Evolutionary conservation across 2,113 vertebrate species (phyloP), one percentile per base, ranked within the genome.

Genomic region (Ornithorhynchus anatinus): DNA sequence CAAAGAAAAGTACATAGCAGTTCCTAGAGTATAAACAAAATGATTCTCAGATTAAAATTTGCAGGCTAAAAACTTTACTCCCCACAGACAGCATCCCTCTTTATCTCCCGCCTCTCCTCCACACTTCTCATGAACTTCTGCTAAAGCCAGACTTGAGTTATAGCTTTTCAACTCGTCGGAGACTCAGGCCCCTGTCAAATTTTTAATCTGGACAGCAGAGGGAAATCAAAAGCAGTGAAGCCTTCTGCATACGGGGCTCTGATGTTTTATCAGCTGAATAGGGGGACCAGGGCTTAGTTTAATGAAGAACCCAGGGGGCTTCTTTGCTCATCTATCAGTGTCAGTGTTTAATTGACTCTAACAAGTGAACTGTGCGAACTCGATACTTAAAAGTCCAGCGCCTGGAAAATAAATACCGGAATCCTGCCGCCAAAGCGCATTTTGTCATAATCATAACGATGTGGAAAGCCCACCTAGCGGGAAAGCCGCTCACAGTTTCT

Each of bases 1-100:
- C 74, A 84, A 44, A 42, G 42, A 70, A 81, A 83, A 85, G 65
- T 71, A 90, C 72, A 79, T 2, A 67, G 27, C 14, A 56, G 80
- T 29, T 64, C 29, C 57, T n/a, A 37, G 10, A 69, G 10, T 47
- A 82, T 79, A 88, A 90, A 88, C 81, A 88, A 77, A 86, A 76
- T 35, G 25, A 71, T 43, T 77, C 60, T 86, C 25, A 33, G 76
- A 50, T 82, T 72, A 67, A 65, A n/a, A 71, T 67, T 68, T 82
- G 70, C 47, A 78, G 48, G 75, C 75, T 51, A 68, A 58, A 77
- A 78, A 45, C 77, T 70, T 69, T 19, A 70, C 51, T 15, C 62
- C 67, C 77, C 73, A 69, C 47, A 44, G 70, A 87, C 52, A 56
- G 50, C 51, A 84, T 84, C 33, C 17, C 42, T 59, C 11, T 36